Evolutionary conservation across 1,140 invertebrate genomes (phyloP), one percentile per base, ranked within the genome.

Genomic region (Drosophila nikananu): DNA sequence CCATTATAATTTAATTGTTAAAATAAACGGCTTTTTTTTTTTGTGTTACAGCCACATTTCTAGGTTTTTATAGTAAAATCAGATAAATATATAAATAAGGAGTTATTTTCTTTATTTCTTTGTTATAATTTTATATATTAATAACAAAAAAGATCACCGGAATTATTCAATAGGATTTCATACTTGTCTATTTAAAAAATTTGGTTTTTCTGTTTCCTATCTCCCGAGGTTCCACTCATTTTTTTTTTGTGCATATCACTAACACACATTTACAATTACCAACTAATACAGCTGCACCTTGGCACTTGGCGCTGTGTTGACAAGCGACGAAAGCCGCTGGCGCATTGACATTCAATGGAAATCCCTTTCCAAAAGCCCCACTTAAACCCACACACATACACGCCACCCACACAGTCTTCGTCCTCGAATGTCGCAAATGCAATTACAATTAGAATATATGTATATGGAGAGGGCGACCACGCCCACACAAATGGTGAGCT

Each of bases 371-470:
- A 23, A 42, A 73, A 61, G 67, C 67, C 12, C 54, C 70, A 73
- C 55, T 61, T 73, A 61, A 60, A 42, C 17, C 32, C 62, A 23
- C 48, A 46, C 37, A 64, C 15, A 37, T 21, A 15, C 15, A 58
- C 17, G 19, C 23, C 23, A 49, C n/a, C 21, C 10, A 39, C 7
- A 2, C 37, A 39, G 19, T 21, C 32, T 19, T 42, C 57, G 49
- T 54, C 59, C 49, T 63, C 37, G 48, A 65, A 59, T 79, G 60
- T 77, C 66, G 48, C 77, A 77, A 79, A 68, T 77, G 67, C 77
- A 83, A 87, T 87, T 83, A 77, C 80, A 86, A 87, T 83, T 83
- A 77, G 77, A 86, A 87, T 80, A 73, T 68, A 73, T 73, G 70
- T 73, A 72, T 73, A 61, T 44, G 25, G 66, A 57, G 25, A 37